Evolutionary conservation across 2,797 vertebrate genomes (phyloP), one percentile per base, ranked within the genome.

Genomic region (Morus bassanus): DNA sequence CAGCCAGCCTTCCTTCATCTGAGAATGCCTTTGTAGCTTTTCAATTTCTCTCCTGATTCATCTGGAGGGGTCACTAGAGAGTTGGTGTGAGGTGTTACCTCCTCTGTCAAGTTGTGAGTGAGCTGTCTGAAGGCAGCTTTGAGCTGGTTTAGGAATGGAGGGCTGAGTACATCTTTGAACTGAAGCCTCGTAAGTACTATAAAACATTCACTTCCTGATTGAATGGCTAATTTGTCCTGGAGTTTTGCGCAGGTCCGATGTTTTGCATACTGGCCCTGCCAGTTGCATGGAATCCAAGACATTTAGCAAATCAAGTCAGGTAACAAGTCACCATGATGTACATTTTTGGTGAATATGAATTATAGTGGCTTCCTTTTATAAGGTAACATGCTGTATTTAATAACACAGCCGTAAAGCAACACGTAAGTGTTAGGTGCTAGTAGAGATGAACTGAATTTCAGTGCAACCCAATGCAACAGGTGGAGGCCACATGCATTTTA

Each of bases 81-180:
- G 59, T 53, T 95, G 80, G 18, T 87, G 51, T 69, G 76, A 90
- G 80, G 39, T 91, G 79, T 89, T 93, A 92, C 69, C 68, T 88
- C 67, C 70, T 88, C 33, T 63, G 59, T 91, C 64, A 45, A 46
- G 54, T 83, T 88, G 57, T 31, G 72, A 95, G 46, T 22, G 28
- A 90, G 46, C 88, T 85, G 51, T 88, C 88, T 63, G 45, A 88
- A 75, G 50, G 80, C 61, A 79, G 82, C 69, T 90, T 84, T 88
- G 69, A 75, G 54, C 69, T 43, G 24, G 39, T 84, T 85, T 92
- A 65, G 69, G 23, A 78, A 50, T 39, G 50, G 50, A 73, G 46
- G 43, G 30, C 65, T 48, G 67, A 85, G 61, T 39, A 30, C 50
- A 30, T 89, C 51, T 56, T 89, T 7, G 3, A 54, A 56, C 75